These are phyloP conservation scores for Eptesicus fuscus DNA, from an alignment of 2,113 vertebrate genomes.

Conservation along the genomic window DNA sequence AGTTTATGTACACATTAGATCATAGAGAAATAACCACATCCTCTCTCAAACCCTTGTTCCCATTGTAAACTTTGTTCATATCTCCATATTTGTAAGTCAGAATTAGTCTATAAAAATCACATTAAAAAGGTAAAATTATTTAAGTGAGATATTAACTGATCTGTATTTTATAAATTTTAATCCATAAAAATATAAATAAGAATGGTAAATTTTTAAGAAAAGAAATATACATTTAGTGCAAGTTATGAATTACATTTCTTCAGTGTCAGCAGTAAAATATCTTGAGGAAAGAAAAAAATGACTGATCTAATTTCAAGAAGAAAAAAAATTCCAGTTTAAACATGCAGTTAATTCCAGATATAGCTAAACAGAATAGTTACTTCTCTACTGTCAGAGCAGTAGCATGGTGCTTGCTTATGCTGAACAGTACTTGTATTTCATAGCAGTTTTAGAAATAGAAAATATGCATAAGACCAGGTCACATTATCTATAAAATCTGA, in stretches of 20 bases:
- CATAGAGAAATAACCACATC: slow-evolving; percentile 67
- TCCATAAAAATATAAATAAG: slow-evolving; percentile 89
- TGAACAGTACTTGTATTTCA: slow-evolving; percentile 77
- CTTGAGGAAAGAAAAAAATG: slow-evolving; percentile 75
- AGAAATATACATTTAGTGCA: slow-evolving; percentile 89
- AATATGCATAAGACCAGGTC: slow-evolving; percentile 84
- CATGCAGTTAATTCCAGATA: slow-evolving; percentile 83
- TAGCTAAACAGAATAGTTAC: slow-evolving; percentile 77
- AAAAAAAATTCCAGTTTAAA: slow-evolving; percentile 78
- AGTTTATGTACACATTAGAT: slow-evolving; percentile 32
- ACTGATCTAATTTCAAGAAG: slow-evolving; percentile 73
- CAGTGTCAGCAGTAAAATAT: slow-evolving; percentile 81
- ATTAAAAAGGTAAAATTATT: slow-evolving; percentile 85
- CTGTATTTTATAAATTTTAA: slow-evolving; percentile 83
- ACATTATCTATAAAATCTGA: slow-evolving; percentile 78
- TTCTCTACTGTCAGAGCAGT: slow-evolving; percentile 76
- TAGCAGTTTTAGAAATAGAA: slow-evolving; percentile 80
- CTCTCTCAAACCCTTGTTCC: slow-evolving; percentile 72
- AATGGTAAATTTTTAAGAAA: slow-evolving; percentile 85
- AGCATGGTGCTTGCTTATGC: slow-evolving; percentile 73
- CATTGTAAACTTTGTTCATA: slow-evolving; percentile 80
- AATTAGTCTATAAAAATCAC: slow-evolving; percentile 85
- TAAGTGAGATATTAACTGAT: slow-evolving; percentile 82
- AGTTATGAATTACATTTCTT: slow-evolving; percentile 85
- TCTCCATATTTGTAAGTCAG: slow-evolving; percentile 74